Percentiles rank a stretch among this genome's conserved stretches.
Conservation (phyloP, 2,113 vertebrate genomes). For the Dicrurus megarhynchus region DNA sequence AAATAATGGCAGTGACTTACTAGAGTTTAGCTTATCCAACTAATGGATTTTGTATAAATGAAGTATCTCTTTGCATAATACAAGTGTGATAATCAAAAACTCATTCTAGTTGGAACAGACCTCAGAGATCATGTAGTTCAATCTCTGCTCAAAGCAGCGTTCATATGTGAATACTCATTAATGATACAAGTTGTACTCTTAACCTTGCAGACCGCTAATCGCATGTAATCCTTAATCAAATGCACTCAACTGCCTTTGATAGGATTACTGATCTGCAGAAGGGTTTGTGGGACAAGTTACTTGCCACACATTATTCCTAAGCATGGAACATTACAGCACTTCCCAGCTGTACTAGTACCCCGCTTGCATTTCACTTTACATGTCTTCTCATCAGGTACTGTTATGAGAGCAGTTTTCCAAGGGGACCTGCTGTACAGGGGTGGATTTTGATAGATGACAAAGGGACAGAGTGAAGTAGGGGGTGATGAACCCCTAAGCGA, state of each 20-base stretch:
- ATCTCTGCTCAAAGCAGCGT: background rate
- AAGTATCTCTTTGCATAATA: background rate
- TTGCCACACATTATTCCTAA: background rate
- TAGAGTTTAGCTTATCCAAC: background rate
- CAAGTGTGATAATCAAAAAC: background rate
- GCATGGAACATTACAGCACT: background rate
- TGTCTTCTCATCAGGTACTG: background rate
- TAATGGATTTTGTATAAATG: background rate
- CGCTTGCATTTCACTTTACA: background rate
- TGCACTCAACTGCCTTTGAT: constrained; percentile 31
- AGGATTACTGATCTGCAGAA: constrained; percentile 35
- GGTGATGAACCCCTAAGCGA: background rate
- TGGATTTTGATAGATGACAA: background rate
- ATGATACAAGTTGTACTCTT: background rate
- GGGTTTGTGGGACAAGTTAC: background rate
- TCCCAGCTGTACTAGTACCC: background rate
- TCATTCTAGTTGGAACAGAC: background rate
- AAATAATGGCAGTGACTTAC: background rate
- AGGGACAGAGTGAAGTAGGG: background rate
- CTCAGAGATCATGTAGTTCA: background rate
- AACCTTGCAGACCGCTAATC: constrained; percentile 21
- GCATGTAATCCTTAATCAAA: constrained; percentile 17
- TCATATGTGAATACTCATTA: background rate
- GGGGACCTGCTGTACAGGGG: background rate
- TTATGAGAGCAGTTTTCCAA: background rate